Conservation (phyloP, 2,113 vertebrate species). For the Gymnogyps californianus region DNA sequence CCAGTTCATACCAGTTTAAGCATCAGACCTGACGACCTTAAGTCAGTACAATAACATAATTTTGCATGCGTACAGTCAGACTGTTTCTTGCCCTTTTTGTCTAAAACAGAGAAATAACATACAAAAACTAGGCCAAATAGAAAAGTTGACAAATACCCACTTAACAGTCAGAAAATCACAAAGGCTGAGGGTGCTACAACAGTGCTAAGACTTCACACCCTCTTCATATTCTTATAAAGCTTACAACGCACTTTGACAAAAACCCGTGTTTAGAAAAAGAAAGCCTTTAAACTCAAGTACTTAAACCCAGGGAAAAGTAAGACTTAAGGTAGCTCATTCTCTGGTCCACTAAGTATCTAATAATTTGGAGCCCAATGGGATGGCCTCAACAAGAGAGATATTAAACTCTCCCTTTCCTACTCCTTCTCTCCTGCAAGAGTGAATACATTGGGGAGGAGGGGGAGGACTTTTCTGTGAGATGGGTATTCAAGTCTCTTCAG, state of each 20-base stretch:
- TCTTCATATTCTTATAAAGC: not conserved
- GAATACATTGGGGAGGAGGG: not conserved
- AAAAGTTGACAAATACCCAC: not conserved
- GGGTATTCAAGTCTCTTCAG: not conserved
- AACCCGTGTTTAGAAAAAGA: not conserved
- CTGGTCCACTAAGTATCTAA: not conserved
- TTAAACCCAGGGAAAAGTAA: not conserved
- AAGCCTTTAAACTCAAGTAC: not conserved
- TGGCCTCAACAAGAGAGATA: not conserved
- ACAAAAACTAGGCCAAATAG: not conserved
- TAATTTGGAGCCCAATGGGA: not conserved
- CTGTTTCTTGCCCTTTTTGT: not conserved
- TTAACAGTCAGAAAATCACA: not conserved
- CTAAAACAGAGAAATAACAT: not conserved
- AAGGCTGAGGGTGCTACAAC: not conserved
- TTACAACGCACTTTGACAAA: not conserved
- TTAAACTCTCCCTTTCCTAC: not conserved
- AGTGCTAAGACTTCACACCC: not conserved
- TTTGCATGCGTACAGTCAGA: not conserved
- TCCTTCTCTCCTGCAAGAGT: not conserved
- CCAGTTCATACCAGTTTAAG: not conserved
- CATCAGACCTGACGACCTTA: not conserved
- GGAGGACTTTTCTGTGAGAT: not conserved
- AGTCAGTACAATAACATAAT: not conserved
- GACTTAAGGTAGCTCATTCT: not conserved